phyloP scores from a whole-genome alignment of 2,113 vertebrate genomes.

The Elephantulus edwardii region DNA sequence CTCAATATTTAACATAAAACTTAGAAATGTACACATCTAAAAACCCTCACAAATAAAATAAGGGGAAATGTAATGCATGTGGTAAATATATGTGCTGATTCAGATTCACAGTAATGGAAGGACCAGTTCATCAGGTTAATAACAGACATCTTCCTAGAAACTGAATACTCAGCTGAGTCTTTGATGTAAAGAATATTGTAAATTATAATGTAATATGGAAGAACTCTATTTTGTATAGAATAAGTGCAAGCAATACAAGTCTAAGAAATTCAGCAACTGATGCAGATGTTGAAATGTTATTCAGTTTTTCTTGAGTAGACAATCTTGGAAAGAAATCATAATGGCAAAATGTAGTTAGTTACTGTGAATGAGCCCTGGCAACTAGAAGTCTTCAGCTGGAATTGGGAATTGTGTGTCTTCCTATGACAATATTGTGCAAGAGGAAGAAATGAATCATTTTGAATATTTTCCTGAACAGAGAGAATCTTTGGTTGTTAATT shows the following conservation, averaged over 20 bases:
- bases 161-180: slow-evolving; percentile 7
- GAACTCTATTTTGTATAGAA: background rate
- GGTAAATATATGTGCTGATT: slow-evolving; percentile 19
- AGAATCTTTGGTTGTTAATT: background rate
- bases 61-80: slow-evolving; percentile 54
- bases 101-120: slow-evolving; percentile 39
- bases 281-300: background rate
- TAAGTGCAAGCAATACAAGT: background rate
- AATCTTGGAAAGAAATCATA: background rate
- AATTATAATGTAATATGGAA: slow-evolving; percentile 33
- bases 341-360: background rate
- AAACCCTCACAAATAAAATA: slow-evolving; percentile 58
- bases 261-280: background rate
- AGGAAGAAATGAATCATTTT: background rate
- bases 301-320: background rate
- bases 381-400: background rate
- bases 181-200: slow-evolving; percentile 27
- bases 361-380: background rate
- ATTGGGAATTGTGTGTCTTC: background rate
- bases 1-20: slow-evolving; percentile 53
- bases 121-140: slow-evolving; percentile 52
- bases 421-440: background rate
- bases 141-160: slow-evolving; percentile 50
- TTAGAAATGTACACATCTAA: background rate
- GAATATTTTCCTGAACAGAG: background rate